These are phyloP conservation scores for Chionoecetes opilio DNA, from an alignment of 1,140 invertebrate species.

Conservation along the genomic window DNA sequence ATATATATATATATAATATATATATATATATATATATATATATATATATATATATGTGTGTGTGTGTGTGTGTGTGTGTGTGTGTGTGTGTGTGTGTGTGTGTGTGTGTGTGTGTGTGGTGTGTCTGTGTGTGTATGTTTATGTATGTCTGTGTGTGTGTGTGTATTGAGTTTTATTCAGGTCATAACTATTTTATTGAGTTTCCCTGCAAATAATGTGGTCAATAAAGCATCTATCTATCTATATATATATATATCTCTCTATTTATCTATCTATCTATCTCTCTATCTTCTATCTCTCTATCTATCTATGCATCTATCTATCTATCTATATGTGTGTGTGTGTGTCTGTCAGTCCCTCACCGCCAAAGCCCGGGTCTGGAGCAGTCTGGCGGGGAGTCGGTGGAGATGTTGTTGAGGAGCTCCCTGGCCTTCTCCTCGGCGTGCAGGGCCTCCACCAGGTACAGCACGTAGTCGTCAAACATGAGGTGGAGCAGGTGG, in stretches of 20 bases:
- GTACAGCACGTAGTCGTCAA: conserved; percentile 86
- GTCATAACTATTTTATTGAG: too few relatives aligned
- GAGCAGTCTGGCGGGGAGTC: conserved; percentile 82
- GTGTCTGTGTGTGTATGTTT: too few relatives aligned
- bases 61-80: conserved; percentile 62
- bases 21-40: background rate
- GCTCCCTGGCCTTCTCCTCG: conserved; percentile 83
- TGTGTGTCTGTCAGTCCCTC: background rate
- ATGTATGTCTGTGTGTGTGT: too few relatives aligned
- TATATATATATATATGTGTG: conserved; percentile 58
- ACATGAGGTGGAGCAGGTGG: conserved; percentile 85
- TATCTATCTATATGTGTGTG: too few relatives aligned
- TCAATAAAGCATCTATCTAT: too few relatives aligned
- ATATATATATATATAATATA: too few relatives aligned
- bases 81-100: conserved; percentile 57
- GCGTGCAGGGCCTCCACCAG: conserved; percentile 84
- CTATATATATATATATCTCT: too few relatives aligned
- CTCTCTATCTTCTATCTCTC: too few relatives aligned
- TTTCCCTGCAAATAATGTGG: too few relatives aligned
- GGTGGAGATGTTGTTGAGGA: conserved; percentile 83
- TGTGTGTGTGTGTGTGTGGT: conserved; percentile 48
- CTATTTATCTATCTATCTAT: conserved; percentile 31
- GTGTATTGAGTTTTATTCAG: too few relatives aligned
- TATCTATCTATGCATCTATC: too few relatives aligned
- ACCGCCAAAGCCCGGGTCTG: conserved; percentile 81